These are phyloP conservation scores for Labeo catla DNA, from an alignment of 2,113 vertebrate species.

Conservation along the genomic window DNA sequence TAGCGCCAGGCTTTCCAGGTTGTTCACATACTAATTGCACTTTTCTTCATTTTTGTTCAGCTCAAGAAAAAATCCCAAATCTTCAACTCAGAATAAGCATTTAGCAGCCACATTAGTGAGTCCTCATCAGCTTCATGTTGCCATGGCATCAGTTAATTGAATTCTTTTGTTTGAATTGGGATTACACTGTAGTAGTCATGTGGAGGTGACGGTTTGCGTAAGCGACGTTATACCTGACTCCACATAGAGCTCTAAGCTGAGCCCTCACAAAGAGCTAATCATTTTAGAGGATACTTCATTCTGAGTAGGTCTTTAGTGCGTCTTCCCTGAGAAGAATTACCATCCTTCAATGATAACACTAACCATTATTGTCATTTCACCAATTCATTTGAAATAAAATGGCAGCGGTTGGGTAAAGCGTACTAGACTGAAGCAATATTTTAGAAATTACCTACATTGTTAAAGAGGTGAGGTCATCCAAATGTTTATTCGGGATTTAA, in stretches of 20 bases:
- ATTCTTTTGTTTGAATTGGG: slow-evolving; percentile 50
- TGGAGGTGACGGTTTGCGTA: slow-evolving; percentile 66
- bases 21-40: not conserved
- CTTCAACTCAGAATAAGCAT: not conserved
- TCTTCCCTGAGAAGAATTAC: slow-evolving; percentile 15
- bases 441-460: not conserved
- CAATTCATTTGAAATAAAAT: not conserved
- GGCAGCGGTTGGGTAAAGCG: not conserved
- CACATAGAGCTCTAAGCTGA: slow-evolving; percentile 18
- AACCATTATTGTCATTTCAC: not conserved
- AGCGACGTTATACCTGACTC: slow-evolving; percentile 28
- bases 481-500: not conserved
- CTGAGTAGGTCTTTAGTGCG: not conserved
- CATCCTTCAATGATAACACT: not conserved
- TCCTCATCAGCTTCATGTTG: slow-evolving; percentile 56
- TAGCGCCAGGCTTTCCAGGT: slow-evolving; percentile 30
- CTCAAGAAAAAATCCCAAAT: not conserved
- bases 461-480: not conserved
- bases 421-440: slow-evolving; percentile 17
- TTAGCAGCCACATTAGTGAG: slow-evolving; percentile 39
- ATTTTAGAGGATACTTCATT: slow-evolving; percentile 36
- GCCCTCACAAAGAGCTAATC: slow-evolving; percentile 33
- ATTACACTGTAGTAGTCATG: slow-evolving; percentile 55
- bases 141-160: slow-evolving; percentile 66
- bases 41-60: slow-evolving; percentile 5